These are phyloP conservation scores for Delia radicum DNA, from an alignment of 1,140 invertebrate genomes.

Conservation along the genomic window DNA sequence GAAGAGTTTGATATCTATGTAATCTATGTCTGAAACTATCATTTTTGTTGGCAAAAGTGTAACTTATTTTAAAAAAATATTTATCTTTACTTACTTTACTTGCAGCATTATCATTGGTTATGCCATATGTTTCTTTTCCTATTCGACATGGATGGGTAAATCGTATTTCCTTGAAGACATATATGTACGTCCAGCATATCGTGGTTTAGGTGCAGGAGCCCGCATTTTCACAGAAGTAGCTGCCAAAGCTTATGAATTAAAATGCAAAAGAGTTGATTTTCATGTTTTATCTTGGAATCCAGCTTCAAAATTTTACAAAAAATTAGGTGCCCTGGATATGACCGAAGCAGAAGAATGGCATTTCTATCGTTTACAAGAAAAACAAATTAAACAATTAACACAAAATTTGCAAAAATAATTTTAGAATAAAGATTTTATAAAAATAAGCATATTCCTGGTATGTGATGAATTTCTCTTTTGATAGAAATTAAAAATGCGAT, in stretches of 20 bases:
- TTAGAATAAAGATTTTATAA: no score
- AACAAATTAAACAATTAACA: neutral
- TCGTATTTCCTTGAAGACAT: constrained; percentile 79
- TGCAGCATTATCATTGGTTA: constrained; percentile 63
- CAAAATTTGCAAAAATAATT: neutral
- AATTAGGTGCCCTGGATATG: constrained; percentile 66
- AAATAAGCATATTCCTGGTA: no score
- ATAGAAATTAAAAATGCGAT: no score
- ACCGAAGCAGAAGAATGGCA: constrained; percentile 59
- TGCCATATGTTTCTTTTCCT: constrained; percentile 72
- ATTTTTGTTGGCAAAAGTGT: no score
- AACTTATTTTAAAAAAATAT: no score
- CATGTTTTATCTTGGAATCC: constrained; percentile 80
- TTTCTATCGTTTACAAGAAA: neutral
- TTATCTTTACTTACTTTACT: neutral
- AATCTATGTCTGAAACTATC: no score
- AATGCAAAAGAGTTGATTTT: constrained; percentile 69
- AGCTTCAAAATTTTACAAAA: constrained; percentile 72
- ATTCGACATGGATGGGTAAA: constrained; percentile 77
- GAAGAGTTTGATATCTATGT: no score
- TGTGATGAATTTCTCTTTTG: no score
- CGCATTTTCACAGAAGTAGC: constrained; percentile 68
- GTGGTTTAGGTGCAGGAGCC: constrained; percentile 68
- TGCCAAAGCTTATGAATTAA: constrained; percentile 62
- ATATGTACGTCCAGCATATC: constrained; percentile 68